Conservation (phyloP, 2,888 invertebrate species). For the Poecilus cupreus region DNA sequence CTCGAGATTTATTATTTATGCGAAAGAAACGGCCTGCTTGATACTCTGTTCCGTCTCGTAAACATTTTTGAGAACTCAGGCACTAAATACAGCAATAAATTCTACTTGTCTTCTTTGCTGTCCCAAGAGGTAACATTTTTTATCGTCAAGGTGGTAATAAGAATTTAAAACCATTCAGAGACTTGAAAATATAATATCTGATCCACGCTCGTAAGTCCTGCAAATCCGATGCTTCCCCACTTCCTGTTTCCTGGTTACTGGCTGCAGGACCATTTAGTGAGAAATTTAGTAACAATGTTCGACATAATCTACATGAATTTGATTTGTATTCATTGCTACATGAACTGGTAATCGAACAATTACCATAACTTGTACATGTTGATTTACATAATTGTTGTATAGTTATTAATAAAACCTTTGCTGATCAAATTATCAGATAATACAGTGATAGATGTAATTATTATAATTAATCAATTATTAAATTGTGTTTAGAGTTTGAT, state of each 20-base stretch:
- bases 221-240: neutral
- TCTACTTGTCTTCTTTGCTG: constrained; percentile 50
- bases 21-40: constrained; percentile 37
- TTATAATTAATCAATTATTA: neutral
- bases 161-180: constrained; percentile 57
- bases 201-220: constrained; percentile 25
- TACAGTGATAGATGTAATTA: constrained; percentile 1
- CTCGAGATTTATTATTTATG: constrained; percentile 47
- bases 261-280: neutral
- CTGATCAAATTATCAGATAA: neutral
- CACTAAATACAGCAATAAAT: constrained; percentile 57
- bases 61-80: constrained; percentile 52
- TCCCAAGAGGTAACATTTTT: constrained; percentile 55
- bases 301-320: constrained; percentile 40
- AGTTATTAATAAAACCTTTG: constrained; percentile 26
- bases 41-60: constrained; percentile 33
- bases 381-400: constrained; percentile 34
- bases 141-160: constrained; percentile 58
- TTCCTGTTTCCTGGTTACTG: neutral
- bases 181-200: constrained; percentile 47
- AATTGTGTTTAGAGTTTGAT: neutral
- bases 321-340: constrained; percentile 41
- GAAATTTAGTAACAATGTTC: constrained; percentile 23
- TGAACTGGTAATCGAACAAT: constrained; percentile 34
- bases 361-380: constrained; percentile 36